Base-by-base conservation (phyloP, 2,888 invertebrate species). In the Drosophila prostipennis region DNA sequence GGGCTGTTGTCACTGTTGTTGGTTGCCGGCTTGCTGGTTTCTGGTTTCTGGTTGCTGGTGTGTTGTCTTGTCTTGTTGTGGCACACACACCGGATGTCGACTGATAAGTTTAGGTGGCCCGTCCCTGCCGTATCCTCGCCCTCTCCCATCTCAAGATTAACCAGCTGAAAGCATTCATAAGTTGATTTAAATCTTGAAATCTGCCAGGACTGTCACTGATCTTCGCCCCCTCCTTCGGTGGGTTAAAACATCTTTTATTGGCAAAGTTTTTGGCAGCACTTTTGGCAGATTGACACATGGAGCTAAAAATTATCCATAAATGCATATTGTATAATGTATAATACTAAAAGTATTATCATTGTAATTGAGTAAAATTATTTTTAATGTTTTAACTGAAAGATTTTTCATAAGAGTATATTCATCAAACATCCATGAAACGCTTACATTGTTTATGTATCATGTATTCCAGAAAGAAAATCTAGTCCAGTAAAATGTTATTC, bases 41-140 rank as follows among this genome's bases (percentile, higher is more conserved):
- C 46, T 32, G 46, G 46, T 14, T 45, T 19, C 46, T 32, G 46
- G 46, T 14, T 45, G 26, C 43, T 55, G 51, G 51, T 60, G 43
- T 45, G 49, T 67, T 59, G 55, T 43, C 68, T 46, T 68, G 63
- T 60, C 87, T 77, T 78, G 77, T 74, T 79, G 77, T 72, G 78
- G 67, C 69, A 65, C 63, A 71, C 71, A 77, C 72, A 79, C 79
- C 82, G 87, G 87, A 82, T 79, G 85, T 81, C 69, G 67, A 48
- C 71, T 81, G 82, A 81, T 82, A 82, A 85, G 82, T 83, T 85
- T 79, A 72, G 76, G 70, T 85, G 72, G 81, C 87, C 77, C 74
- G 72, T 67, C 77, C 40, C 16, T 14, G 46, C 14, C 34, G 32
- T 23, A 14, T 10, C 4, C 16, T 40, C 34, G 40, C 6, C 16